Conservation (phyloP, 2,888 invertebrate species). For the Noctua janthina region DNA sequence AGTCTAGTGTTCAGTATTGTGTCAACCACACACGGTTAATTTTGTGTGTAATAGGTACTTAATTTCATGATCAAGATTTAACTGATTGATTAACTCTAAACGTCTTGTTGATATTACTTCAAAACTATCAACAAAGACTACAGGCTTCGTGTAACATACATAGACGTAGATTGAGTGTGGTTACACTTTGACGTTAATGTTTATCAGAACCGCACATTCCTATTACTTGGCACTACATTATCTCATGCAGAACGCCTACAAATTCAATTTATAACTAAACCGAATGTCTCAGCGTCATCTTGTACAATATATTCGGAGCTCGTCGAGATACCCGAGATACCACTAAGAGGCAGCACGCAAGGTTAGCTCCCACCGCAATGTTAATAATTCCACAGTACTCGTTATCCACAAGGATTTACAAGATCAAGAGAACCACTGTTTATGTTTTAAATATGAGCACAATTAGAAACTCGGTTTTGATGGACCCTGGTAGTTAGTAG, state of each 20-base stretch:
- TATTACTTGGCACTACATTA: neutral
- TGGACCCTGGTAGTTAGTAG: neutral
- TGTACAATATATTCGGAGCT: constrained; percentile 1
- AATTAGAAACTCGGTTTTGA: neutral
- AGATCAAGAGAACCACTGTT: constrained; percentile 20
- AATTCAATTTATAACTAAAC: constrained; percentile 15
- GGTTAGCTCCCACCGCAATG: constrained; percentile 7
- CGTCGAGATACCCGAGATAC: constrained; percentile 2
- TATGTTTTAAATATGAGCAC: neutral
- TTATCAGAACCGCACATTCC: neutral
- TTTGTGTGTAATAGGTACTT: no score
- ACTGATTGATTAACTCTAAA: neutral
- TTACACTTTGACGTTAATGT: neutral
- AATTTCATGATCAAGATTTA: neutral
- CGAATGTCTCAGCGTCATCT: constrained; percentile 5
- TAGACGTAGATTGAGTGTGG: neutral
- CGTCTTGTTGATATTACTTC: neutral
- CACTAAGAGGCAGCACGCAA: constrained; percentile 12
- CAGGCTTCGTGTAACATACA: neutral
- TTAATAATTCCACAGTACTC: constrained; percentile 21
- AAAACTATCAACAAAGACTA: no score
- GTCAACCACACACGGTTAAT: neutral
- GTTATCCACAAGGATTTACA: constrained; percentile 16
- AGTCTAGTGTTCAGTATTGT: neutral
- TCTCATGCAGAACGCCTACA: neutral